Percentiles rank a stretch among this genome's conserved stretches.
These are phyloP conservation scores for Zonotrichia albicollis DNA, from an alignment of 2,797 vertebrate genomes.

Conservation along the genomic window DNA sequence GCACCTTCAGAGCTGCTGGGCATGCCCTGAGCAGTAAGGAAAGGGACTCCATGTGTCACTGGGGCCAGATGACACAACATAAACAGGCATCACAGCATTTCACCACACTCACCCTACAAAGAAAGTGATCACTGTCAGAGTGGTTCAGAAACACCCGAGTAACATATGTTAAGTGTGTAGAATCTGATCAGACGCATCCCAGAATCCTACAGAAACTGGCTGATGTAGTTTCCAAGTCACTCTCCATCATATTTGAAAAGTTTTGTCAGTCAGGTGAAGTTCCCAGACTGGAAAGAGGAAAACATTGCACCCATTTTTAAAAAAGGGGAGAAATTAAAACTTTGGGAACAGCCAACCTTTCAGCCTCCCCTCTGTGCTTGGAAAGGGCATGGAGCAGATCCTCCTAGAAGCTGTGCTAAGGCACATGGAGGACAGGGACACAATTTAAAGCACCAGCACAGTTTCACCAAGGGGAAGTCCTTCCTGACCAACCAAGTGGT, in stretches of 20 bases:
- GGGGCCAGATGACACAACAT: background rate
- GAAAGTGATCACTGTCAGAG: background rate
- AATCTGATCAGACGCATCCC: background rate
- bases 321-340: background rate
- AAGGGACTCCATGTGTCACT: background rate
- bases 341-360: background rate
- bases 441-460: background rate
- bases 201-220: background rate
- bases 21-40: background rate
- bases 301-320: background rate
- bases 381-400: background rate
- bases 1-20: background rate
- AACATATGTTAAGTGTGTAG: rapidly evolving
- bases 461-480: background rate
- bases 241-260: background rate
- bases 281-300: background rate
- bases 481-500: background rate
- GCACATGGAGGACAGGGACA: background rate
- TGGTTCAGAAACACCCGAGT: background rate
- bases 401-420: background rate
- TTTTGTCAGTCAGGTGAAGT: background rate
- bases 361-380: background rate
- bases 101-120: background rate
- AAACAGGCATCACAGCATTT: background rate
- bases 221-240: background rate